These are phyloP conservation scores for Ceyx margarethae DNA, from an alignment of 2,113 vertebrate species.

Conservation along the genomic window DNA sequence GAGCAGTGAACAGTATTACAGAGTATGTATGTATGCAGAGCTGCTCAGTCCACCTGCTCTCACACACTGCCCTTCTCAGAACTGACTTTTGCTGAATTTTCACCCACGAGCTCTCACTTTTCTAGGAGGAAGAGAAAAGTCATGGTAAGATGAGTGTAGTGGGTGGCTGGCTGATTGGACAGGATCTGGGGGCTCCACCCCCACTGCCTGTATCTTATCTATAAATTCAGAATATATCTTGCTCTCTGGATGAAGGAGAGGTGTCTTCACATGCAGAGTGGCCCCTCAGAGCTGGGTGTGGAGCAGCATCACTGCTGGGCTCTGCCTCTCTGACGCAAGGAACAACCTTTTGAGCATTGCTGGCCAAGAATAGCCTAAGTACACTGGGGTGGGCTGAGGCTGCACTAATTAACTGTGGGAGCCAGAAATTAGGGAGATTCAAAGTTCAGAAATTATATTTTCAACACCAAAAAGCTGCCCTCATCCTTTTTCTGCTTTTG, in stretches of 20 bases:
- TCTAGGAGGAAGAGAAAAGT: not conserved
- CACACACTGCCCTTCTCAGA: not conserved
- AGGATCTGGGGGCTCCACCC: accelerated
- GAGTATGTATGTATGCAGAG: not conserved
- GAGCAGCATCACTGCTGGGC: too few relatives aligned
- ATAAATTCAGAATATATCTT: too few relatives aligned
- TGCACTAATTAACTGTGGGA: not conserved
- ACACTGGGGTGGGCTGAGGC: too few relatives aligned
- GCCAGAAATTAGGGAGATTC: not conserved
- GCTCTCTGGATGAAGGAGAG: too few relatives aligned
- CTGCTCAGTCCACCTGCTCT: not conserved
- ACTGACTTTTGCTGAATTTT: not conserved
- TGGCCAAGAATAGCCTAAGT: too few relatives aligned
- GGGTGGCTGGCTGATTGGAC: not conserved
- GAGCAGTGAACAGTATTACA: not conserved
- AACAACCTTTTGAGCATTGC: too few relatives aligned
- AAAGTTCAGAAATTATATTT: not conserved
- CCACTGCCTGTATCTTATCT: not conserved
- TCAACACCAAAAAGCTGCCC: not conserved
- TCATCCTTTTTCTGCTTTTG: not conserved
- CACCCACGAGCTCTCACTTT: not conserved
- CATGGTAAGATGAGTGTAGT: not conserved
- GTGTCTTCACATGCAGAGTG: too few relatives aligned
- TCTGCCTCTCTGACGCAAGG: too few relatives aligned
- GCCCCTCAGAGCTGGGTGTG: too few relatives aligned